Percentiles rank a stretch among this genome's conserved stretches.
These are phyloP conservation scores for Clarias macrocephalus DNA, from an alignment of 2,113 vertebrate species.

Conservation along the genomic window DNA sequence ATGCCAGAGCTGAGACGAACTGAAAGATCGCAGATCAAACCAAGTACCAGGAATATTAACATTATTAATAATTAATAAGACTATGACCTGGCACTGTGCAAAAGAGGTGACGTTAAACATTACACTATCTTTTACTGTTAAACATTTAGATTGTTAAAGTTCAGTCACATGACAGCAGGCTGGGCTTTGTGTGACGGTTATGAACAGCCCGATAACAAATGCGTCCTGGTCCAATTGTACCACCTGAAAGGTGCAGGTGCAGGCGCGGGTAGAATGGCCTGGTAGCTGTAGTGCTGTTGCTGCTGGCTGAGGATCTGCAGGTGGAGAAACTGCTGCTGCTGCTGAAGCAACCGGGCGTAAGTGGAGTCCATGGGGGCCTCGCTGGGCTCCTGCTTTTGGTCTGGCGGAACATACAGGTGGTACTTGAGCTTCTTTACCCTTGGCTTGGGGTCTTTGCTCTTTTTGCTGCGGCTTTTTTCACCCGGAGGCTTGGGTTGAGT, in stretches of 20 bases:
- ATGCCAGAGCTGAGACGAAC: neutral
- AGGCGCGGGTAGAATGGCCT: constrained; percentile 81
- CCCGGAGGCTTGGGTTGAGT: constrained; percentile 85
- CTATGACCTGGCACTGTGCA: neutral
- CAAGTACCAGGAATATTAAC: neutral
- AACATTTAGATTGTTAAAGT: neutral
- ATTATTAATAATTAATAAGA: neutral
- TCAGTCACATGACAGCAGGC: neutral
- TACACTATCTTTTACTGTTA: neutral
- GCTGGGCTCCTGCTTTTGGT: constrained; percentile 91
- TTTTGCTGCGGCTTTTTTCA: constrained; percentile 94
- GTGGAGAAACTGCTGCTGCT: constrained; percentile 97
- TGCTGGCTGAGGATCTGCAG: constrained; percentile 98
- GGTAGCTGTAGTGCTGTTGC: constrained; percentile 91
- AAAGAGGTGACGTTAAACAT: neutral
- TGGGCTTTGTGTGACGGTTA: neutral
- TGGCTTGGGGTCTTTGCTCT: constrained; percentile 88
- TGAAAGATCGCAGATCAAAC: neutral
- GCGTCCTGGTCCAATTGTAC: neutral
- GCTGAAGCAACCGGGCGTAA: constrained; percentile 92
- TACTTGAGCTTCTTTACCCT: constrained; percentile 95
- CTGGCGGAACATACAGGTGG: constrained; percentile 96
- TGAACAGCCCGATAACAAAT: neutral
- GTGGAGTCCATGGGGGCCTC: constrained; percentile 94
- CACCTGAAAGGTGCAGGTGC: constrained; percentile 80